Evolutionary conservation across 2,797 vertebrate species (phyloP), one percentile per base, ranked within the genome.

Genomic region (Dallia pectoralis): DNA sequence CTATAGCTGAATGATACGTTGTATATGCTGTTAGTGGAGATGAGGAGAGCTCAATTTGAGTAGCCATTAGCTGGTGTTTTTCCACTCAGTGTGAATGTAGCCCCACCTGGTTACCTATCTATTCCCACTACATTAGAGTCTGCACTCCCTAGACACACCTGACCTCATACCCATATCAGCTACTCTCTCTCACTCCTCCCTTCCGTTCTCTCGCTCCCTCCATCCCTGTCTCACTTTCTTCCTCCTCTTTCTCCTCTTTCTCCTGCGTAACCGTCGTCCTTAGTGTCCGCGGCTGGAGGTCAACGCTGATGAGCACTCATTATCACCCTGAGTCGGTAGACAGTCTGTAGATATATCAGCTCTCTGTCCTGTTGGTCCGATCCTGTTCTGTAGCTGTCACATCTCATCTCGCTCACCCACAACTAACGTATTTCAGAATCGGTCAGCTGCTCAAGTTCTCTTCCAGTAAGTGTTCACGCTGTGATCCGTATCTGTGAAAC

Each of bases 11-110:
- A 44, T 44, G 40, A 44, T 9, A 44, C 11, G 40, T 44, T 44
- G 40, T 9, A 44, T 44, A 44, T 44, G 40, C 40, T 6, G 40
- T 44, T 44, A 44, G 40, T 44, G 78, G 78, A 59, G 11, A 18
- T 72, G 53, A 40, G 65, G 81, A 79, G 78, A 70, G 85, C 87
- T 84, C 33, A 18, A 22, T n/a, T 32, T 66, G 33, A 56, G 81
- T 80, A 89, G 82, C 79, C 85, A 88, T 86, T 88, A 84, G 77
- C 30, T 29, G 16, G 75, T 71, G 27, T 84, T 83, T 75, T 81
- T 83, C 77, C 73, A 47, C 76, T 77, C 67, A 44, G 76, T 25
- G 40, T 51, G 48, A 66, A 76, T 75, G 67, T 51, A 44, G 59
- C 63, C 64, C 74, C 51, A 8, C 30, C 62, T 64, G 16, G 27